phyloP scores from a whole-genome alignment of 2,888 invertebrate species.

The Cephus pygmeus region DNA sequence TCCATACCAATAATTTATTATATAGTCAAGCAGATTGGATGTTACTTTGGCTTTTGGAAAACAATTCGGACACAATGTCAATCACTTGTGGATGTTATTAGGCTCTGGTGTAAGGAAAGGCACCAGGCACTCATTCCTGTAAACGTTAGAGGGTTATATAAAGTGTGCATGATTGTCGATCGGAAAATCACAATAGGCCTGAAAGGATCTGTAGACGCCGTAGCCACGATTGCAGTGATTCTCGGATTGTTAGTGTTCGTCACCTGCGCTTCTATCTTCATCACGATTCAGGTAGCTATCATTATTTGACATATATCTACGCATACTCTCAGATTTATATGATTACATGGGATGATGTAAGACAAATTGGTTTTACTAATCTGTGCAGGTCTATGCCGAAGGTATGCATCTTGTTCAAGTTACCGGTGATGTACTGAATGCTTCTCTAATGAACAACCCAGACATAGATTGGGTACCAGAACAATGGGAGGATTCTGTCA shows the following conservation, averaged over 20 bases:
- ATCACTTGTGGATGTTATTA: slow-evolving; percentile 63
- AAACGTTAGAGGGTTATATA: slow-evolving; percentile 81
- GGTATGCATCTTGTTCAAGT: slow-evolving; percentile 91
- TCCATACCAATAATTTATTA: slow-evolving; percentile 82
- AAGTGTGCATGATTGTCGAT: slow-evolving; percentile 76
- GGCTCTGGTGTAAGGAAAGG: slow-evolving; percentile 74
- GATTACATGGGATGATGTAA: no score
- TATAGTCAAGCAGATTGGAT: slow-evolving; percentile 69
- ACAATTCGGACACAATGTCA: slow-evolving; percentile 55
- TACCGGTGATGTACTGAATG: slow-evolving; percentile 88
- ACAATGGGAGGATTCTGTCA: slow-evolving; percentile 85
- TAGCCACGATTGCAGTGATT: slow-evolving; percentile 88
- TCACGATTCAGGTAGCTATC: slow-evolving; percentile 76
- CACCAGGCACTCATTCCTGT: slow-evolving; percentile 79
- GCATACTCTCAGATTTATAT: no score
- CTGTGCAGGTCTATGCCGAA: slow-evolving; percentile 88
- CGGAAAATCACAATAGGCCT: slow-evolving; percentile 72
- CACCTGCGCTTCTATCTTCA: slow-evolving; percentile 83
- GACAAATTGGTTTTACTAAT: no score
- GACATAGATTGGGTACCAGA: slow-evolving; percentile 83
- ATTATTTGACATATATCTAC: no score
- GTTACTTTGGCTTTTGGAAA: slow-evolving; percentile 66
- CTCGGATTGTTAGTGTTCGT: slow-evolving; percentile 84
- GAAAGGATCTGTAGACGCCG: slow-evolving; percentile 84
- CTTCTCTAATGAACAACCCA: slow-evolving; percentile 89